Conservation (phyloP, 2,888 invertebrate species). For the Dryobota labecula region DNA sequence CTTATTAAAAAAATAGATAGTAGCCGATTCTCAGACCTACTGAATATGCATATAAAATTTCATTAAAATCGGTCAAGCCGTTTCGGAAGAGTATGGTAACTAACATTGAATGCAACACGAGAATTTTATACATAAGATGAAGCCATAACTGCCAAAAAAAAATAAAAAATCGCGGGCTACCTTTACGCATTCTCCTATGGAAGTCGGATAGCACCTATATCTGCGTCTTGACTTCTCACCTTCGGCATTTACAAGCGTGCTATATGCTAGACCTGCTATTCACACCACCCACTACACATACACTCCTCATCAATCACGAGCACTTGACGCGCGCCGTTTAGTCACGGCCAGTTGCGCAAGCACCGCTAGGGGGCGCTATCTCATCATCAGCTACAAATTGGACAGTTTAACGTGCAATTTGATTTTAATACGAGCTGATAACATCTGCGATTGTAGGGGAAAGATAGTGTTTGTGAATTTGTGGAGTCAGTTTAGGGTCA, state of each 20-base stretch:
- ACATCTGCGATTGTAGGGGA: constrained; percentile 46
- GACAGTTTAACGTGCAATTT: constrained; percentile 58
- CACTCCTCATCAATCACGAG: constrained; percentile 53
- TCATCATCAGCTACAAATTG: constrained; percentile 56
- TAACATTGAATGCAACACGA: no score
- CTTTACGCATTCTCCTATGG: no score
- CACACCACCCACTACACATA: constrained; percentile 30
- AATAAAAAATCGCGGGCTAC: no score
- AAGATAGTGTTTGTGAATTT: constrained; percentile 39
- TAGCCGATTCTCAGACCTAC: no score
- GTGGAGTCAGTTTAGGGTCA: constrained; percentile 40
- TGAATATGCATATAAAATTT: no score
- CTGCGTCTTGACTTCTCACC: constrained; percentile 1
- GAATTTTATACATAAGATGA: no score
- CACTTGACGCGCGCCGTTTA: constrained; percentile 60
- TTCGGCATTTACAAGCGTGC: not conserved
- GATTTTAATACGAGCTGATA: constrained; percentile 56
- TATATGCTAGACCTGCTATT: constrained; percentile 4
- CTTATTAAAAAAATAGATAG: no score
- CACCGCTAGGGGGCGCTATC: constrained; percentile 64
- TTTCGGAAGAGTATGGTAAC: no score
- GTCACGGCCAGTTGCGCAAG: constrained; percentile 67
- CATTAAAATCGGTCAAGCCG: no score
- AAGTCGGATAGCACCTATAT: no score
- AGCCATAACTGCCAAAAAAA: no score